These are phyloP conservation scores for Drosophila micromelanica DNA, from an alignment of 1,140 invertebrate species.

Conservation along the genomic window DNA sequence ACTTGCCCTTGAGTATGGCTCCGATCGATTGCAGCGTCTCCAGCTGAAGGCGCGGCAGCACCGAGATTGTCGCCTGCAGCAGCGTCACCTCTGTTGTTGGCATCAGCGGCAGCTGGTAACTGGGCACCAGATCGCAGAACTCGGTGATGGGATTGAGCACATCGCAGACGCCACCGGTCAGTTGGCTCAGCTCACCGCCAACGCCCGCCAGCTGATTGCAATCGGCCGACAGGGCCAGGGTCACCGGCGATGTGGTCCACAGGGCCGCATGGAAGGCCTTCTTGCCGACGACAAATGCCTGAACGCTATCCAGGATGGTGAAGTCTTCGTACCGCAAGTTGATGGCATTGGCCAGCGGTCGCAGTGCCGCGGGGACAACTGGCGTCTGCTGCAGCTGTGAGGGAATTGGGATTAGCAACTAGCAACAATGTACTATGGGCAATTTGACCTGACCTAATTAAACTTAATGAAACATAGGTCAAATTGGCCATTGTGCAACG, in stretches of 20 bases:
- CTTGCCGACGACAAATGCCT: constrained; percentile 87
- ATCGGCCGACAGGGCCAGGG: constrained; percentile 89
- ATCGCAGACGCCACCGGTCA: constrained; percentile 77
- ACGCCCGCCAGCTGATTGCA: constrained; percentile 85
- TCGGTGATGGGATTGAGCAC: constrained; percentile 90
- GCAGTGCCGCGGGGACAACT: constrained; percentile 87
- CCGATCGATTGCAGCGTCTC: constrained; percentile 89
- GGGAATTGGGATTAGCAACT: background rate
- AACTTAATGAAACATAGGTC: no score
- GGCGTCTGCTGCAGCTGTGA: constrained; percentile 89
- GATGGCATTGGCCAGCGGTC: constrained; percentile 89
- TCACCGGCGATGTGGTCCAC: constrained; percentile 89
- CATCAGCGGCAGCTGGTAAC: constrained; percentile 86
- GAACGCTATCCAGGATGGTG: constrained; percentile 85
- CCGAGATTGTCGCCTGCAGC: constrained; percentile 90
- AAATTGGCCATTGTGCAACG: no score
- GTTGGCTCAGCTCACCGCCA: constrained; percentile 83
- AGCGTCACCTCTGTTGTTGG: constrained; percentile 84
- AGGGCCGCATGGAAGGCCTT: constrained; percentile 89
- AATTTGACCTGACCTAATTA: no score
- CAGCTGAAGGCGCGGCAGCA: constrained; percentile 89
- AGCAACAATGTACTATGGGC: no score
- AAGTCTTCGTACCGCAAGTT: constrained; percentile 90
- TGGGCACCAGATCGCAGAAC: constrained; percentile 90
- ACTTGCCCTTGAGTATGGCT: constrained; percentile 85